These are phyloP conservation scores for Rhabdomys dilectus DNA, from an alignment of 2,113 vertebrate genomes.

Conservation along the genomic window DNA sequence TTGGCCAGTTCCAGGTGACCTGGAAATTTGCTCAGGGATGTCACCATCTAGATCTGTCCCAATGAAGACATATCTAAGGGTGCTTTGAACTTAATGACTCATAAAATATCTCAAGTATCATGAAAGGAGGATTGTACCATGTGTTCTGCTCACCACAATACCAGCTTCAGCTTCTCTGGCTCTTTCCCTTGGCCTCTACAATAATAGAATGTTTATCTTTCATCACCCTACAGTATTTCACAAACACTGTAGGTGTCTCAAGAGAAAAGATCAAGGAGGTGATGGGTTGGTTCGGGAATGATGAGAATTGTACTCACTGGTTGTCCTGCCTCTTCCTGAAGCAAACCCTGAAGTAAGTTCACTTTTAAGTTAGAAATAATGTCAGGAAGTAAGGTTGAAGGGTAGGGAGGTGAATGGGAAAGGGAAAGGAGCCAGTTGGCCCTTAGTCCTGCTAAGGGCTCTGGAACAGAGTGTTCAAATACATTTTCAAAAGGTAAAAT, in stretches of 20 bases:
- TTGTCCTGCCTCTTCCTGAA: neutral
- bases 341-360: neutral
- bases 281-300: neutral
- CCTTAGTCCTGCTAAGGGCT: neutral
- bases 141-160: neutral
- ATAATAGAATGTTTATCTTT: neutral
- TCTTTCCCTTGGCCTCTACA: neutral
- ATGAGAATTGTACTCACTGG: neutral
- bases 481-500: neutral
- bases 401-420: neutral
- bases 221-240: neutral
- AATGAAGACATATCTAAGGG: neutral
- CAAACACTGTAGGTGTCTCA: neutral
- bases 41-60: neutral
- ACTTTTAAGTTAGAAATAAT: neutral
- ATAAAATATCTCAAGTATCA: neutral
- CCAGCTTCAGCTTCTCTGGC: neutral
- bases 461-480: neutral
- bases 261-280: neutral
- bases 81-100: neutral
- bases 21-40: neutral
- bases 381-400: neutral
- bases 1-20: neutral
- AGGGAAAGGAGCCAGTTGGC: neutral
- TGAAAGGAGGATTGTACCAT: neutral